Percentiles rank a stretch among this genome's conserved stretches.
These are phyloP conservation scores for Ips nitidus DNA, from an alignment of 1,140 invertebrate genomes.

Conservation along the genomic window DNA sequence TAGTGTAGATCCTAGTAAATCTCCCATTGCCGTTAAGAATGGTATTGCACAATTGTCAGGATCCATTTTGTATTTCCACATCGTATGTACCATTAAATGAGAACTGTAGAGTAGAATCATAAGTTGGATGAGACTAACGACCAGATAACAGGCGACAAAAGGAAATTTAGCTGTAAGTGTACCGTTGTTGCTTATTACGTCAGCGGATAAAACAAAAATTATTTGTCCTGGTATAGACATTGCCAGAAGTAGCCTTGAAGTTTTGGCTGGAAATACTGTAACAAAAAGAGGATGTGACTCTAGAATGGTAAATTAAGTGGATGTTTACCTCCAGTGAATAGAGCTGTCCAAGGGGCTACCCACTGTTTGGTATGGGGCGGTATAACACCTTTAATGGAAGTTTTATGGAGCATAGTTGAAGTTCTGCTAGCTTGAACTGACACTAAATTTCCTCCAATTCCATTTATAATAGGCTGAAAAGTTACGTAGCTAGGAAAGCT, in stretches of 20 bases:
- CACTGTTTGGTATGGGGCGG: constrained; percentile 72
- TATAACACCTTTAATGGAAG: constrained; percentile 73
- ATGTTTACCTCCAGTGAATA: constrained; percentile 76
- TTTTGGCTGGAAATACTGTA: constrained; percentile 72
- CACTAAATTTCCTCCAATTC: constrained; percentile 95
- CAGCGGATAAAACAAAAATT: constrained; percentile 84
- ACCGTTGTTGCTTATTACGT: constrained; percentile 63
- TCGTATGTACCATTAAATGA: constrained; percentile 83
- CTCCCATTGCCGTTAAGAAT: constrained; percentile 91
- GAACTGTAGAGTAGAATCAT: constrained; percentile 79
- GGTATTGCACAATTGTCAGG: constrained; percentile 98
- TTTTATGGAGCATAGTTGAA: constrained; percentile 88
- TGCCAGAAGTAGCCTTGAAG: constrained; percentile 81
- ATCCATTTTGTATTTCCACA: constrained; percentile 90
- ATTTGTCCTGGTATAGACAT: constrained; percentile 92
- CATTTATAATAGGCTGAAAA: constrained; percentile 91
- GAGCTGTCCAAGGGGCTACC: constrained; percentile 77
- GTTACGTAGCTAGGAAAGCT: constrained; percentile 78
- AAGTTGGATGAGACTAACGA: constrained; percentile 66
- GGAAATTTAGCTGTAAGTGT: constrained; percentile 59
- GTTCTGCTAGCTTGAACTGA: constrained; percentile 95
- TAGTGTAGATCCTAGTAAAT: constrained; percentile 87
- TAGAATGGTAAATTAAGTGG: constrained; percentile 1
- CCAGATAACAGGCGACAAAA: constrained; percentile 68
- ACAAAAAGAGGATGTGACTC: constrained; percentile 41